Conservation (phyloP, 2,888 invertebrate species). For the Orthosia gothica region DNA sequence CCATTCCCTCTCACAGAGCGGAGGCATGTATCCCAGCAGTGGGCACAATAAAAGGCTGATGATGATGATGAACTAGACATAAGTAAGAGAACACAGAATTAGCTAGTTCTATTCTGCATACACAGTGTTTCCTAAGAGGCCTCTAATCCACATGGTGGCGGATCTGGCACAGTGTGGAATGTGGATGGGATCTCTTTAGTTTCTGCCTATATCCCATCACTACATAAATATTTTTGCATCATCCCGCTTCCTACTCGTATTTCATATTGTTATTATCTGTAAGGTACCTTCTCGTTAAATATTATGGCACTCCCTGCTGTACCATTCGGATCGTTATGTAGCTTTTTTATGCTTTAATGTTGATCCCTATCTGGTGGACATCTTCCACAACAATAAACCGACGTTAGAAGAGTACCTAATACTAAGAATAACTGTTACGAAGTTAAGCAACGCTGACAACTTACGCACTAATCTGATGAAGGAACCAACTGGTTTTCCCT, state of each 20-base stretch:
- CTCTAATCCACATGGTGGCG: too few relatives aligned
- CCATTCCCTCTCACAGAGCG: too few relatives aligned
- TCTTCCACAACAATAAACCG: conserved; percentile 41
- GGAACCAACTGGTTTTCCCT: conserved; percentile 31
- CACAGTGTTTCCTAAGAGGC: too few relatives aligned
- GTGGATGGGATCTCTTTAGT: too few relatives aligned
- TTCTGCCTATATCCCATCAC: too few relatives aligned
- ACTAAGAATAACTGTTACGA: conserved; percentile 55
- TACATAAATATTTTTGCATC: neutral
- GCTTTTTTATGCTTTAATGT: conserved; percentile 15
- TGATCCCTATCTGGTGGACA: conserved; percentile 46
- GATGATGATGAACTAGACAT: too few relatives aligned
- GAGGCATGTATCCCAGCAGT: too few relatives aligned
- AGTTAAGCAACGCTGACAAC: conserved; percentile 56
- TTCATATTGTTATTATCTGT: neutral
- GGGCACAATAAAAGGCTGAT: too few relatives aligned
- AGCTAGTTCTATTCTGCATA: too few relatives aligned
- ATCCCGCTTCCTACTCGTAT: neutral
- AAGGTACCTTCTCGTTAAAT: conserved; percentile 1
- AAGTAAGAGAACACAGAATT: too few relatives aligned
- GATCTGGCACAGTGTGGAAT: too few relatives aligned
- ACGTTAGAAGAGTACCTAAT: conserved; percentile 18
- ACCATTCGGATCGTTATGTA: conserved; percentile 28
- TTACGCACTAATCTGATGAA: conserved; percentile 64
- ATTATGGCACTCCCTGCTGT: conserved; percentile 44